These are phyloP conservation scores for Lordiphosa andalusiaca DNA, from an alignment of 2,888 invertebrate species.

Conservation along the genomic window DNA sequence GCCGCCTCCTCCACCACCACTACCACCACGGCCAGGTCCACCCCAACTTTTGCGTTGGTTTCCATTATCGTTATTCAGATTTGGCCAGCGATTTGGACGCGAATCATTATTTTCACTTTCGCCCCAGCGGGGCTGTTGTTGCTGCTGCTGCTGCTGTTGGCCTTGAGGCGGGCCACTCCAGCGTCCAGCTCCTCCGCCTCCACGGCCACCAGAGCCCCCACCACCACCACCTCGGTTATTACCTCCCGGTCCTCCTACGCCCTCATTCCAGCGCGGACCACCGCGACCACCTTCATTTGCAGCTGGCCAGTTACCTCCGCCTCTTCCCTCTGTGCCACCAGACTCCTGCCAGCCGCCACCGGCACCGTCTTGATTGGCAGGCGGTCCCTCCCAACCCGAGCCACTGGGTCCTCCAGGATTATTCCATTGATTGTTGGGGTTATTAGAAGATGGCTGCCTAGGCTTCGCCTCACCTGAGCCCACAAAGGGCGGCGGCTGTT, in stretches of 20 bases:
- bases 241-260: neutral
- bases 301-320: no score
- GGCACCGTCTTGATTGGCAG: neutral
- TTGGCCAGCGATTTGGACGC: conserved; percentile 14
- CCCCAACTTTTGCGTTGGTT: conserved; percentile 25
- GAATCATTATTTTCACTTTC: conserved; percentile 11
- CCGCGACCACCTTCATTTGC: no score
- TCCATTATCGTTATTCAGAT: conserved; percentile 26
- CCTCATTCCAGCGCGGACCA: no score
- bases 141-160: conserved; percentile 10
- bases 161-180: conserved; percentile 21
- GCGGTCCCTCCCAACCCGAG: neutral
- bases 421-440: conserved; percentile 17
- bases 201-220: neutral
- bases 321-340: neutral
- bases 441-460: conserved; percentile 7
- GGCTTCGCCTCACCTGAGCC: conserved; percentile 6
- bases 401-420: conserved; percentile 1
- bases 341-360: conserved; percentile 13
- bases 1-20: neutral
- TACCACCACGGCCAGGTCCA: conserved; percentile 4
- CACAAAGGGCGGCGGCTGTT: conserved; percentile 48
- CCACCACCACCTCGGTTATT: neutral
- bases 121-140: conserved; percentile 13
- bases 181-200: conserved; percentile 2